phyloP scores from a whole-genome alignment of 2,797 vertebrate species.

The Phoeniculus purpureus region DNA sequence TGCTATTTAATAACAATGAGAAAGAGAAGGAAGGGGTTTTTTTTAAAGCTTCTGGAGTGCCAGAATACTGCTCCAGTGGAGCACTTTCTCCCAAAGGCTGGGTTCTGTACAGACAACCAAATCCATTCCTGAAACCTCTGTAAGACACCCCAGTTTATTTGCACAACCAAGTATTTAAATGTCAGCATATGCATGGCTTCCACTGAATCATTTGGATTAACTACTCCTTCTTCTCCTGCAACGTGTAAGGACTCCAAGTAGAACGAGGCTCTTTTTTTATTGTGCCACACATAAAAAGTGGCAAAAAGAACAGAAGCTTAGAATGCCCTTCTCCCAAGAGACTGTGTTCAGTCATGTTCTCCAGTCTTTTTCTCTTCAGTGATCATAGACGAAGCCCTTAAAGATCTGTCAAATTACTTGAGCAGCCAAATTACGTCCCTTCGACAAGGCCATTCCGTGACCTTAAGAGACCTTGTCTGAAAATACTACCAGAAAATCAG shows the following conservation, averaged over 20 bases:
- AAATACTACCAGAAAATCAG: not conserved
- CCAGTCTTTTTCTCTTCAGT: not conserved
- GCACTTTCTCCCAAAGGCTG: not conserved
- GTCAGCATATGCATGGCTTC: not conserved
- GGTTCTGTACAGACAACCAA: not conserved
- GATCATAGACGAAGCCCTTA: not conserved
- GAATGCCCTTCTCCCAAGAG: not conserved
- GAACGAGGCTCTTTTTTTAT: not conserved
- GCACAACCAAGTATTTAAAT: not conserved
- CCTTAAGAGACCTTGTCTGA: not conserved
- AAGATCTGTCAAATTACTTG: not conserved
- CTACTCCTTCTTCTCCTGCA: not conserved
- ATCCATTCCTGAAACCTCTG: not conserved
- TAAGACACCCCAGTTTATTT: not conserved
- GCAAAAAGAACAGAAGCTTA: not conserved
- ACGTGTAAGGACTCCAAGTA: not conserved
- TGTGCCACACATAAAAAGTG: not conserved
- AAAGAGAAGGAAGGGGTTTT: conserved; percentile 1
- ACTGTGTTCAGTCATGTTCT: not conserved
- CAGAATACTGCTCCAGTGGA: not conserved
- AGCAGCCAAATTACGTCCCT: not conserved
- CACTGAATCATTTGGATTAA: not conserved
- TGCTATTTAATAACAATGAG: conserved; percentile 64
- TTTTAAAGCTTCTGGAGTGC: conserved; percentile 7
- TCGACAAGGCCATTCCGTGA: not conserved